Percentiles rank a stretch among this genome's conserved stretches.
Conservation (phyloP, 1,140 invertebrate genomes). For the Drosophila parabipectinata region DNA sequence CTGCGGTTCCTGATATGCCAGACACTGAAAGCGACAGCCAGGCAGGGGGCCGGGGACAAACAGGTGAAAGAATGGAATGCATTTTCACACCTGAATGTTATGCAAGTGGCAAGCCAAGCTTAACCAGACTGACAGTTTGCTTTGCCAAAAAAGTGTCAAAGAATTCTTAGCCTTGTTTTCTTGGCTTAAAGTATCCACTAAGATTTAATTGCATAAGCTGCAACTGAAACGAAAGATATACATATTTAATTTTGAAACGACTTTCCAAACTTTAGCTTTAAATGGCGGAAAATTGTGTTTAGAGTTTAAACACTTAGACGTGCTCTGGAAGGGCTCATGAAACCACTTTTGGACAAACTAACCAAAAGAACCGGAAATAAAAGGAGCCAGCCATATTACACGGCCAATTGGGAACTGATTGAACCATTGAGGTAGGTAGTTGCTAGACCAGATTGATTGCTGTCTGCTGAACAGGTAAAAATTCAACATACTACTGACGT, state of each 20-base stretch:
- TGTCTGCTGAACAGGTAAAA: slow-evolving; percentile 24
- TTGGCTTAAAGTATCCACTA: neutral
- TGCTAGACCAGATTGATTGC: slow-evolving; percentile 46
- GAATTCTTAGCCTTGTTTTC: slow-evolving; percentile 21
- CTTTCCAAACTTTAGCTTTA: slow-evolving; percentile 8
- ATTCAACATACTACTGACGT: slow-evolving; percentile 1
- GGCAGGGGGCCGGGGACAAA: neutral
- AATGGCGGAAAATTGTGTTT: slow-evolving; percentile 24
- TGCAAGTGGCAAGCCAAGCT: slow-evolving; percentile 38
- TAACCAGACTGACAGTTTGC: slow-evolving; percentile 39
- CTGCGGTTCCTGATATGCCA: slow-evolving; percentile 41
- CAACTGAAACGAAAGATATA: neutral
- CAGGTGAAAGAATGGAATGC: slow-evolving; percentile 9
- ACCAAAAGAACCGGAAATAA: slow-evolving; percentile 14
- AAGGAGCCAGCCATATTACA: slow-evolving; percentile 50
- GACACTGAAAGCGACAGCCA: slow-evolving; percentile 26
- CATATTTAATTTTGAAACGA: neutral
- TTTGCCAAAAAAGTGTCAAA: slow-evolving; percentile 30
- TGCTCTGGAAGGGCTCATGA: slow-evolving; percentile 38
- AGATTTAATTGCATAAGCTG: neutral
- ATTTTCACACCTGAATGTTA: slow-evolving; percentile 32
- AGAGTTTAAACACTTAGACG: slow-evolving; percentile 15
- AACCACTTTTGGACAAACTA: slow-evolving; percentile 27
- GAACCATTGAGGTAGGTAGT: slow-evolving; percentile 30
- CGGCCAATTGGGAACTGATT: slow-evolving; percentile 61